Evolutionary conservation across 1,140 invertebrate genomes (phyloP), one percentile per base, ranked within the genome.

Genomic region (Pararge aegeria): DNA sequence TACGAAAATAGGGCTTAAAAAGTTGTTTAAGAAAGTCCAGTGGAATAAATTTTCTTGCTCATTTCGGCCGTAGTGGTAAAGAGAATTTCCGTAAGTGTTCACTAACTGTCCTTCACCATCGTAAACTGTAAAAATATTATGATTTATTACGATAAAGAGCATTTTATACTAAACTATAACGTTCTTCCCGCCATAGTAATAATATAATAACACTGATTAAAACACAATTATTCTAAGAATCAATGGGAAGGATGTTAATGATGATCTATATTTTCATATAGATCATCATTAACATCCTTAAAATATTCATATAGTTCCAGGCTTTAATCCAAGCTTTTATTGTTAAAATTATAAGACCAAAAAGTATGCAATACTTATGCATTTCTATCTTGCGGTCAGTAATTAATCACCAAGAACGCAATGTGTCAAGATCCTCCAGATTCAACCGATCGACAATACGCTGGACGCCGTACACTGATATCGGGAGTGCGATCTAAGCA

Each of bases 91-190:
- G 20, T 73, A 85, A 0, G 75, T 81, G 58, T 81, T 82, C 20
- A 88, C 71, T 20, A 88, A 53, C 52, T 73, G 82, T 1, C 85
- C 85, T 56, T 80, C 66, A 66, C 83, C 81, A 37, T 88, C 85
- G 56, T 83, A 88, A 73, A 88, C 85, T 88, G 73, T 19, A 78
- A 74, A 38, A 21, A 61, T 24, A 24, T 24, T 4, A 4, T 4
- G 24, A 4, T 24, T 24, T 24, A 24, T 24, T 24, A 24, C n/a
- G n/a, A n/a, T n/a, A n/a, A n/a, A n/a, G n/a, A n/a, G n/a, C n/a
- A n/a, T n/a, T n/a, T n/a, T n/a, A n/a, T n/a, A n/a, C n/a, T n/a
- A n/a, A n/a, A n/a, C n/a, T n/a, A n/a, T n/a, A n/a, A n/a, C n/a
- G n/a, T n/a, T n/a, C n/a, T n/a, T n/a, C n/a, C n/a, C n/a, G n/a